These are phyloP conservation scores for Florisuga fusca DNA, from an alignment of 2,797 vertebrate species.

Conservation along the genomic window DNA sequence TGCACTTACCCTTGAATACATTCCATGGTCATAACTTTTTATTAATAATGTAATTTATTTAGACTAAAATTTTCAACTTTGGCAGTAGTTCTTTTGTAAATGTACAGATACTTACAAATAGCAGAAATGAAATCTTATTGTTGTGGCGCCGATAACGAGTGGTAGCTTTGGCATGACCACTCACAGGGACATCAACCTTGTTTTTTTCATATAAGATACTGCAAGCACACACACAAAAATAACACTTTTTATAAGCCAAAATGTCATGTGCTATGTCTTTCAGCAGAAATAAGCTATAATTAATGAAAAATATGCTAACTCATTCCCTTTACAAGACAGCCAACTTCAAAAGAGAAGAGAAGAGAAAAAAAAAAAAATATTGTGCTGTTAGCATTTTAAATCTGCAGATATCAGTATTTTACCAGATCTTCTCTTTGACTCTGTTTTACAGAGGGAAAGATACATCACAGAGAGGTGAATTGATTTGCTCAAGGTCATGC, in stretches of 20 bases:
- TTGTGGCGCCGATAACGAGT: neutral
- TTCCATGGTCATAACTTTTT: neutral
- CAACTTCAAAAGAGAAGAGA: neutral
- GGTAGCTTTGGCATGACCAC: neutral
- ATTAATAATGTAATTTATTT: neutral
- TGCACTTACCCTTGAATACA: neutral
- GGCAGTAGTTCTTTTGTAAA: neutral
- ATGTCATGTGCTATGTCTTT: neutral
- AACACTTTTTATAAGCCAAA: neutral
- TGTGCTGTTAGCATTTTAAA: neutral
- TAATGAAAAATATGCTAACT: neutral
- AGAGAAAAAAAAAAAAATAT: neutral
- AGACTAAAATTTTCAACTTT: neutral
- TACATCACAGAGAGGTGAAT: neutral
- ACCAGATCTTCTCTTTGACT: neutral
- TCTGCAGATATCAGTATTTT: neutral
- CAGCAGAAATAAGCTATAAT: neutral
- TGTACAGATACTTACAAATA: neutral
- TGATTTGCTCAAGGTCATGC: slow-evolving; percentile 14
- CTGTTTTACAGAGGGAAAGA: neutral
- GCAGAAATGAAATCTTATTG: neutral
- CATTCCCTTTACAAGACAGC: neutral
- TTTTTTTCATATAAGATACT: neutral
- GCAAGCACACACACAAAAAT: neutral
- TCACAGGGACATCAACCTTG: neutral